These are phyloP conservation scores for Bradysia coprophila DNA, from an alignment of 1,140 invertebrate species.

Conservation along the genomic window DNA sequence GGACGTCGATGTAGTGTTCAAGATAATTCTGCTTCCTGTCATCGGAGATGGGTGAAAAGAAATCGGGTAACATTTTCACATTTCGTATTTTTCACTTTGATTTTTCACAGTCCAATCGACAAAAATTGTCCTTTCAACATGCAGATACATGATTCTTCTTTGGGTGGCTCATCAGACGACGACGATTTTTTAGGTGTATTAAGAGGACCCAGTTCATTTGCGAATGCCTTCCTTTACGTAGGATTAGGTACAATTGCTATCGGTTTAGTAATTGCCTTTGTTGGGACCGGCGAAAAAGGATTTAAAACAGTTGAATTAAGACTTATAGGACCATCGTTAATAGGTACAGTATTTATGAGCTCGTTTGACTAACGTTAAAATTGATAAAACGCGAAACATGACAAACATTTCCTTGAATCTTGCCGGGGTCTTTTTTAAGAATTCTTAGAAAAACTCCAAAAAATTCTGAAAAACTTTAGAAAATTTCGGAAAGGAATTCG, in stretches of 20 bases:
- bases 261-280: constrained; percentile 69
- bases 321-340: constrained; percentile 61
- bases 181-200: constrained; percentile 29
- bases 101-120: not conserved
- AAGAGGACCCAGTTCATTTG: constrained; percentile 39
- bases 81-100: constrained; percentile 31
- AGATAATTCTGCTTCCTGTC: constrained; percentile 37
- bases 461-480: no score
- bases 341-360: constrained; percentile 25
- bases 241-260: constrained; percentile 65
- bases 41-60: constrained; percentile 62
- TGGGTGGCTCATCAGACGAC: constrained; percentile 23
- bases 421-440: not conserved
- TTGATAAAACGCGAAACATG: not conserved
- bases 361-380: not conserved
- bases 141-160: constrained; percentile 23
- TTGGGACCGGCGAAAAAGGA: constrained; percentile 74
- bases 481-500: no score
- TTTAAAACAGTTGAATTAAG: constrained; percentile 70
- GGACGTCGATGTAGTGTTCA: constrained; percentile 48
- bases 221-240: constrained; percentile 61
- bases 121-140: no score
- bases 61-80: constrained; percentile 54
- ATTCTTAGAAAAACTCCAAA: not conserved
- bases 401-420: not conserved